Percentiles rank a stretch among this genome's conserved stretches.
Conservation (phyloP, 2,797 vertebrate genomes). For the Cheirogaleus major region DNA sequence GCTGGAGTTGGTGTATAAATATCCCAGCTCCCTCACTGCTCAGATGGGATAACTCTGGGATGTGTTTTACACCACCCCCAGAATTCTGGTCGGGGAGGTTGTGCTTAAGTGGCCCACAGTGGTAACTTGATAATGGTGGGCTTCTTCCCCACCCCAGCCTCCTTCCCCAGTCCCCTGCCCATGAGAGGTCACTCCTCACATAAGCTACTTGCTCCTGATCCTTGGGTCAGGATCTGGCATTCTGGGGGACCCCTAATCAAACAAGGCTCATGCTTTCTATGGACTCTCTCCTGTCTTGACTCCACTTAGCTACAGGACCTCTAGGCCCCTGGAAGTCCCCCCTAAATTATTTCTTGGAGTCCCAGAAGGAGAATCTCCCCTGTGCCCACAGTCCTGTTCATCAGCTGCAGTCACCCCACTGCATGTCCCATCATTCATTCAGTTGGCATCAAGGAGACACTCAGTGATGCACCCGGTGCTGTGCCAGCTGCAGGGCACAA, state of each 20-base stretch:
- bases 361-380: neutral
- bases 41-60: neutral
- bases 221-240: neutral
- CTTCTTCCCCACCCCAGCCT: neutral
- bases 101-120: too few species aligned
- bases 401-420: neutral
- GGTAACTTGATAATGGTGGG: neutral
- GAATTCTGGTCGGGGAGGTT: too few species aligned
- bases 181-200: neutral
- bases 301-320: neutral
- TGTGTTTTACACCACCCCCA: neutral
- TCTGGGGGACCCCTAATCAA: neutral
- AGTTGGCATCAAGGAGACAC: neutral
- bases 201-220: neutral
- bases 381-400: too few species aligned
- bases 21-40: neutral
- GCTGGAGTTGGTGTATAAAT: neutral
- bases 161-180: neutral
- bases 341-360: neutral
- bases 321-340: neutral
- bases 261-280: neutral
- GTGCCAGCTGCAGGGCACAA: neutral
- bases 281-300: neutral
- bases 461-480: neutral
- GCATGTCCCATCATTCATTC: neutral